These are phyloP conservation scores for Caenorhabditis sp. DNA, from an alignment of 2,888 invertebrate species.

Conservation along the genomic window DNA sequence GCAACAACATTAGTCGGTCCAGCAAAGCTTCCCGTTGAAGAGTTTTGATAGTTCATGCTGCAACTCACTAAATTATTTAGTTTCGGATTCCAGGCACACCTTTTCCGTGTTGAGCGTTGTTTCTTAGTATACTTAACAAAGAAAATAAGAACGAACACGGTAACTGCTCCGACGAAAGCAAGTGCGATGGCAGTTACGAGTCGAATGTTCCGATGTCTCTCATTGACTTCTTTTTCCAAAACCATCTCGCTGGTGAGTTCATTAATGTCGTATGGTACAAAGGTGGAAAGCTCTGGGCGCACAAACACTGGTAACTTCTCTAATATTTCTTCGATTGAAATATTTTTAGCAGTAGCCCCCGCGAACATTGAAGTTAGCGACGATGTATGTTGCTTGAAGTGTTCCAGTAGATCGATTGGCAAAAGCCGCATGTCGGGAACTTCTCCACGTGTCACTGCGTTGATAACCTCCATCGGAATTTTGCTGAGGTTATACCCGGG, in stretches of 20 bases:
- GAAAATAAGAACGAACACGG: constrained; percentile 68
- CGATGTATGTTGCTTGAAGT: constrained; percentile 72
- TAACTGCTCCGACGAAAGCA: constrained; percentile 70
- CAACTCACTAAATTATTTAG: too few relatives aligned
- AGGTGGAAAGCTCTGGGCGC: constrained; percentile 70
- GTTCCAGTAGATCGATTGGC: constrained; percentile 73
- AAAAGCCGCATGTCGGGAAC: constrained; percentile 75
- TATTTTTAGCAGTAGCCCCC: constrained; percentile 58
- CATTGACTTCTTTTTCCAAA: constrained; percentile 60
- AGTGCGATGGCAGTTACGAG: constrained; percentile 73
- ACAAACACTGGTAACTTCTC: constrained; percentile 75
- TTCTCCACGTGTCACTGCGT: constrained; percentile 71
- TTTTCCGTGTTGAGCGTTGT: constrained; percentile 38
- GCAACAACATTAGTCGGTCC: too few relatives aligned
- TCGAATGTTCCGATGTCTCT: constrained; percentile 56
- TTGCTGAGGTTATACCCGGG: constrained; percentile 67
- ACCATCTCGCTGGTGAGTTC: constrained; percentile 73
- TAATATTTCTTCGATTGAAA: constrained; percentile 74
- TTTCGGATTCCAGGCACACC: too few relatives aligned
- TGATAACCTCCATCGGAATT: constrained; percentile 67
- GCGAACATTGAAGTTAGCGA: constrained; percentile 66
- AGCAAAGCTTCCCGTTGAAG: too few relatives aligned
- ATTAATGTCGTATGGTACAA: constrained; percentile 78
- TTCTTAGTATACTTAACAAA: constrained; percentile 82
- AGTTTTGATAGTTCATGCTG: too few relatives aligned